These are phyloP conservation scores for Cryptomyrus ogoouensis DNA, from an alignment of 2,113 vertebrate species.

Conservation along the genomic window DNA sequence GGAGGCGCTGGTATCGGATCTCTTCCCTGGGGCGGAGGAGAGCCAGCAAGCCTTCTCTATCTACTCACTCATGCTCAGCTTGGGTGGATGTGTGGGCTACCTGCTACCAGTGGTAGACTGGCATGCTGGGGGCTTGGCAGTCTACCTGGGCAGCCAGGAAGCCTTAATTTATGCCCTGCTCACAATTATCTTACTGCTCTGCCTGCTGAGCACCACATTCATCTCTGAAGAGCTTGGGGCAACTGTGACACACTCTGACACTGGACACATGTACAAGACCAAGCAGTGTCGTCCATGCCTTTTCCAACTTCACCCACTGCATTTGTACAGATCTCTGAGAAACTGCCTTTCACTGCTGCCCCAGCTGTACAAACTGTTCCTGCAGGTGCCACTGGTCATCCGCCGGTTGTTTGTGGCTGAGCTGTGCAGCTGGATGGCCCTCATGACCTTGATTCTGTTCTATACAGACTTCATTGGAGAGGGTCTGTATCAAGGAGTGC, in stretches of 20 bases:
- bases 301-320: not conserved
- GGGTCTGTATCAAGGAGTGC: constrained; percentile 71
- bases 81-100: constrained; percentile 79
- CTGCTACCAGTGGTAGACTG: constrained; percentile 74
- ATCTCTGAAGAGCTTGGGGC: constrained; percentile 57
- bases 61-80: constrained; percentile 76
- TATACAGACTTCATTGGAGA: constrained; percentile 81
- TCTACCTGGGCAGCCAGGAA: constrained; percentile 69
- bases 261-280: not conserved
- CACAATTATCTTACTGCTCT: constrained; percentile 65
- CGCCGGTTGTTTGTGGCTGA: constrained; percentile 71
- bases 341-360: constrained; percentile 54
- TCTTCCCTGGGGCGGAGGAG: constrained; percentile 69
- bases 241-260: not conserved
- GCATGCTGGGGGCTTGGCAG: constrained; percentile 57
- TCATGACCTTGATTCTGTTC: constrained; percentile 81
- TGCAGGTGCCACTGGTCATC: constrained; percentile 62
- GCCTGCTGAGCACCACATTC: constrained; percentile 63
- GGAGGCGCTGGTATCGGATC: constrained; percentile 76
- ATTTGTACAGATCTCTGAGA: not conserved
- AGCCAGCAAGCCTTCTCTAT: constrained; percentile 74
- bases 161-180: constrained; percentile 75
- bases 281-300: not conserved
- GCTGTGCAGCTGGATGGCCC: constrained; percentile 79
- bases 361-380: constrained; percentile 57